These are phyloP conservation scores for Liodrosophila aerea DNA, from an alignment of 2,888 invertebrate species.

Conservation along the genomic window DNA sequence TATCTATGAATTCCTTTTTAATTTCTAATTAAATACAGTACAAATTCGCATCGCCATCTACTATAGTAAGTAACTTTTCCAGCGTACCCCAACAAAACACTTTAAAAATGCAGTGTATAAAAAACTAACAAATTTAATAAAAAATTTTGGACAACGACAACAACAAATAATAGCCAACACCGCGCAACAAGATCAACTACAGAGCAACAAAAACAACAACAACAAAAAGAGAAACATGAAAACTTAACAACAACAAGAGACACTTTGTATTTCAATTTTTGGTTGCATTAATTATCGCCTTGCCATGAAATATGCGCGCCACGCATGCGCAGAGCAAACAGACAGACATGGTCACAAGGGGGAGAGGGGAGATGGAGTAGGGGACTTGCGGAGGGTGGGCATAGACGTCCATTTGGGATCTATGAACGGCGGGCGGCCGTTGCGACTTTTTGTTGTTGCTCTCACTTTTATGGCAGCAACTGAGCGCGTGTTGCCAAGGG, in stretches of 20 bases:
- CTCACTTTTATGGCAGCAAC: not conserved
- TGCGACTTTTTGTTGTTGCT: conserved; percentile 4
- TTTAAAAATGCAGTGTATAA: conserved; percentile 31
- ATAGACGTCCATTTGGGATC: conserved; percentile 22
- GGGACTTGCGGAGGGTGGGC: not conserved
- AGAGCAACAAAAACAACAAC: conserved; percentile 14
- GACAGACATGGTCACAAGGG: conserved; percentile 1
- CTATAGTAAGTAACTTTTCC: too few relatives aligned
- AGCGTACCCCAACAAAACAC: conserved; percentile 22
- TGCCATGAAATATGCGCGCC: conserved; percentile 75
- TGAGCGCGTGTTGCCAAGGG: conserved; percentile 24
- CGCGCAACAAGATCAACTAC: conserved; percentile 16
- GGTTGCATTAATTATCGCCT: conserved; percentile 78
- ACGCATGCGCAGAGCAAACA: conserved; percentile 63
- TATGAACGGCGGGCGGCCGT: conserved; percentile 31
- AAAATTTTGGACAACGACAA: conserved; percentile 51
- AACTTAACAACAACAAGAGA: conserved; percentile 47
- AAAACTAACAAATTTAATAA: conserved; percentile 67
- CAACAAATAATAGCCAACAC: conserved; percentile 25
- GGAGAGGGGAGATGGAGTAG: conserved; percentile 3
- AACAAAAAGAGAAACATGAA: too few relatives aligned
- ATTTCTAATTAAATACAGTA: too few relatives aligned
- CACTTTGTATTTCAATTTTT: conserved; percentile 65
- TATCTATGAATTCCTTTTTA: too few relatives aligned
- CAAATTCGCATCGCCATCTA: too few relatives aligned